These are phyloP conservation scores for Lordiphosa fenestrarum DNA, from an alignment of 2,888 invertebrate species.

Conservation along the genomic window DNA sequence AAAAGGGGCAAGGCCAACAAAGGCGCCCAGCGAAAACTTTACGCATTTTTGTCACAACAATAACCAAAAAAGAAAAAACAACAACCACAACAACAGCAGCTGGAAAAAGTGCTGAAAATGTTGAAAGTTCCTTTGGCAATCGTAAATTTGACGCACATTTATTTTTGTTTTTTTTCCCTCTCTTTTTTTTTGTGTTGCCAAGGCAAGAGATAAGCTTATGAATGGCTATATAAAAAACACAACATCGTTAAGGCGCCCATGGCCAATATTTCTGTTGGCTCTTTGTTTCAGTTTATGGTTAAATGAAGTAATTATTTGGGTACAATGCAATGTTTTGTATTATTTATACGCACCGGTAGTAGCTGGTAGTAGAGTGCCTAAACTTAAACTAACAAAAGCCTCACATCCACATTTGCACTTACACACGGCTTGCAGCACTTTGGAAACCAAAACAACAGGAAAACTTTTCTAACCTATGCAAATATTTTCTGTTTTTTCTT, in stretches of 20 bases:
- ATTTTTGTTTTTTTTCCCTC: too few species aligned
- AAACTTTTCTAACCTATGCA: constrained; percentile 54
- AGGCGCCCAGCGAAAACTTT: constrained; percentile 48
- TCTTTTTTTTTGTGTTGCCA: constrained; percentile 18
- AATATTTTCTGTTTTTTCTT: constrained; percentile 37
- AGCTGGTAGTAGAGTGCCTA: constrained; percentile 22
- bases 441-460: constrained; percentile 27
- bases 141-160: constrained; percentile 59
- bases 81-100: constrained; percentile 13
- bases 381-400: constrained; percentile 46
- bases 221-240: constrained; percentile 63
- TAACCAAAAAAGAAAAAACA: constrained; percentile 17
- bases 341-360: constrained; percentile 51
- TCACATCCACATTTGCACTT: constrained; percentile 9
- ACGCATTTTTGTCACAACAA: constrained; percentile 53
- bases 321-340: constrained; percentile 31
- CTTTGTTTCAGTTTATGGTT: constrained; percentile 51
- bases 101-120: constrained; percentile 60
- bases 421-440: constrained; percentile 28
- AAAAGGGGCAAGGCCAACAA: constrained; percentile 29
- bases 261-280: constrained; percentile 35
- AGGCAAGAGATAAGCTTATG: constrained; percentile 56
- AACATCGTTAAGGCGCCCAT: constrained; percentile 12
- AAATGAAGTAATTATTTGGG: constrained; percentile 74
- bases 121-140: constrained; percentile 58